phyloP scores from a whole-genome alignment of 2,113 vertebrate species.

The Antechinus flavipes region DNA sequence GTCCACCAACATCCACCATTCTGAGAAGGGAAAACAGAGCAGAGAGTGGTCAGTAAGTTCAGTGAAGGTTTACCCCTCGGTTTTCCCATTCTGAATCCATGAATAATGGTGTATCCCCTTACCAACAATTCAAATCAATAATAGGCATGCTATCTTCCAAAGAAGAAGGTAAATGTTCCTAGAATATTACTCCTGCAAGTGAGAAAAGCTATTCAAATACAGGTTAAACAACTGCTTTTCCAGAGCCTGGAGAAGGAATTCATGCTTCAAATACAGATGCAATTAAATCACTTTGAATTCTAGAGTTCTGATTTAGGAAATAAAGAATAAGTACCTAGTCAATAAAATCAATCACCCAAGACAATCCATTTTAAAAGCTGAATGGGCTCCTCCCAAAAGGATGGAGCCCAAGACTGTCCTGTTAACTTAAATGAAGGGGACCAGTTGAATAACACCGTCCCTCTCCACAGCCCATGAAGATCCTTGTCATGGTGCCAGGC shows the following conservation, averaged over 20 bases:
- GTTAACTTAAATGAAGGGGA: neutral
- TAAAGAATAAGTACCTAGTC: neutral
- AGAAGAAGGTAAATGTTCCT: neutral
- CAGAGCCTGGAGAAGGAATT: neutral
- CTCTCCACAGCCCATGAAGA: neutral
- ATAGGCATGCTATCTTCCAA: neutral
- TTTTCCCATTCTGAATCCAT: rapidly evolving
- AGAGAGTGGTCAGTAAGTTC: neutral
- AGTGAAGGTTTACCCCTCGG: no score
- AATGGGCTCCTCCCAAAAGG: neutral
- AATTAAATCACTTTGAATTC: neutral
- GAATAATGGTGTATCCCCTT: rapidly evolving
- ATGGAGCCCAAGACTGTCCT: neutral
- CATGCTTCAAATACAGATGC: neutral
- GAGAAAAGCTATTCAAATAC: neutral
- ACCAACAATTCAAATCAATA: neutral
- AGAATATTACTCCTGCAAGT: neutral
- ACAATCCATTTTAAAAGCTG: neutral
- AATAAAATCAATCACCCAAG: neutral
- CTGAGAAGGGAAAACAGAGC: conserved; percentile 80
- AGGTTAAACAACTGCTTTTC: neutral
- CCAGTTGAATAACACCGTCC: neutral
- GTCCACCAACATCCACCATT: conserved; percentile 99
- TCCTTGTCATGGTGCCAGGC: neutral
- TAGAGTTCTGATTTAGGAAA: neutral